Evolutionary conservation across 2,888 invertebrate species (phyloP).

Genomic region (Xestoiulus laeticollis): DNA sequence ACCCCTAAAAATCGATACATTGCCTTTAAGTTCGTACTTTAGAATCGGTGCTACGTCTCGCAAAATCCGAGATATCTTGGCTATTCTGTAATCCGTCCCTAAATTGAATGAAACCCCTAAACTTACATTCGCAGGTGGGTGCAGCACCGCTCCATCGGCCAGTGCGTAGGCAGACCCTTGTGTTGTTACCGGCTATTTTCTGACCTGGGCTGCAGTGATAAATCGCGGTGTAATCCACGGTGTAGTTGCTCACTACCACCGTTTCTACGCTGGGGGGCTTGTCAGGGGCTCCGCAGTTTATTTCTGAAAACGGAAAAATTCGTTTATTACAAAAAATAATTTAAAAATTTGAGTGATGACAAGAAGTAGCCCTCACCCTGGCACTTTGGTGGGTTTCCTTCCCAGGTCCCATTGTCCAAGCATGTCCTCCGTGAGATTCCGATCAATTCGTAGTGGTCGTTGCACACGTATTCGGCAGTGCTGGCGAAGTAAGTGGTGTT

Average conservation of each 20-base stretch:
- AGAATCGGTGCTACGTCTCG: neutral
- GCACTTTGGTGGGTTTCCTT: constrained; percentile 82
- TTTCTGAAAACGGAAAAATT: constrained; percentile 69
- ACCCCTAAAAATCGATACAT: constrained; percentile 71
- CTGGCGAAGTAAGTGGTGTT: constrained; percentile 91
- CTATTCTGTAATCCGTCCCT: no score
- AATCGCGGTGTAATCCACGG: constrained; percentile 81
- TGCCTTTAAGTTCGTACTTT: neutral
- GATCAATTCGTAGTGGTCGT: constrained; percentile 80
- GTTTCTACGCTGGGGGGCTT: constrained; percentile 68
- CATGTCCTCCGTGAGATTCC: constrained; percentile 85
- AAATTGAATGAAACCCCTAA: neutral
- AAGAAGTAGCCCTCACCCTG: no score
- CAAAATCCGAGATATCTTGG: no score
- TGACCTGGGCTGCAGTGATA: constrained; percentile 86
- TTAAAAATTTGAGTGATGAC: no score
- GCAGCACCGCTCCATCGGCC: constrained; percentile 85
- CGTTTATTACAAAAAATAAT: constrained; percentile 30
- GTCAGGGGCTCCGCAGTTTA: constrained; percentile 78
- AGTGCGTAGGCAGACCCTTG: constrained; percentile 77
- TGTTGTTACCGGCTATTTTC: constrained; percentile 77
- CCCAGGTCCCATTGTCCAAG: constrained; percentile 90
- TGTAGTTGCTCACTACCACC: constrained; percentile 71
- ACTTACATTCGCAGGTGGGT: constrained; percentile 83
- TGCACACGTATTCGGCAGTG: constrained; percentile 83